Base-by-base conservation (phyloP, 2,113 vertebrate genomes). In the Sarotherodon lohbergeri region DNA sequence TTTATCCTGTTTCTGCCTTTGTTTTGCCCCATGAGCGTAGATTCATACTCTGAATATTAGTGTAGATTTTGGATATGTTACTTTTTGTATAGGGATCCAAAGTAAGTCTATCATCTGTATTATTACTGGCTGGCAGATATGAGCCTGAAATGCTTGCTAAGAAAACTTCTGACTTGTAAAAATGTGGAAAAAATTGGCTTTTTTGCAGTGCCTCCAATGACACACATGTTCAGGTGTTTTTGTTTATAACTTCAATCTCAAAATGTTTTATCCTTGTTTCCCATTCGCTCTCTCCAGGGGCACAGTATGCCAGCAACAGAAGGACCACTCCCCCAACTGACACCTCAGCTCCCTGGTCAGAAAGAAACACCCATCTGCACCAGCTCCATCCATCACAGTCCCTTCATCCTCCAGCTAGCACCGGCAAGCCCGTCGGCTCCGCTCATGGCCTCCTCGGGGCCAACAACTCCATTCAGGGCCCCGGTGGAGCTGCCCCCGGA, bases 301-400 rank as follows among this genome's bases (percentile, higher is more conserved):
- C 93, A 92, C 98, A 98, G 97, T 97, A 99, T 98, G 98, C 97
- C 98, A 97, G 97, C 94, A 96, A 97, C 96, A 97, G 95, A 97
- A 97, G 97, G 94, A 94, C 97, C 90, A 95, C 97, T 93, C 91
- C 96, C 92, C 96, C 97, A 96, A 96, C 96, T 93, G 97, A 98
- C 92, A 95, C 96, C 95, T 96, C 97, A 87, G 96, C 96, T 71
- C 94, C 96, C 91, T 97, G 97, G 96, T 96, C 97, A 78, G 98
- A 97, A 94, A 97, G 96, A 95, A 96, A 96, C 91, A 94, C 96
- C 91, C 90, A 90, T 90, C 95, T 97, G 95, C 97, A 93, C 50
- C 94, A 93, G 73, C 96, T 95, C 91, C 95, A 95, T 88, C 93
- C 96, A 88, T 92, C 97, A 88, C 98, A 97, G 91, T 95, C 96